Base-by-base conservation (phyloP, 2,888 invertebrate species). In the Geophilus truncorum region DNA sequence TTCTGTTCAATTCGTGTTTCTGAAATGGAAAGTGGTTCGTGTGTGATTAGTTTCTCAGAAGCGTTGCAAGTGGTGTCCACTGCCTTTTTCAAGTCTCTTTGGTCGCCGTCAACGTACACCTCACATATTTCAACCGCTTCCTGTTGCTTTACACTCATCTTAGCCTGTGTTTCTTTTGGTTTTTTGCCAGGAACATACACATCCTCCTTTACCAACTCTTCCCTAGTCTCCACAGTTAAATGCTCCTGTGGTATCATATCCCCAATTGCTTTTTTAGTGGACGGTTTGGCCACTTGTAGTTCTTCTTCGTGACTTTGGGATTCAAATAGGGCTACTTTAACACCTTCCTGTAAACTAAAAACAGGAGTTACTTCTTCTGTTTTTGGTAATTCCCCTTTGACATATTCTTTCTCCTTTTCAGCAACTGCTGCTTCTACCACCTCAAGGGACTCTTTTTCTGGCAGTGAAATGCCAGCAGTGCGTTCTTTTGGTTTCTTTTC, bases 391-490 rank as follows among this genome's bases (percentile, higher is more conserved):
- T 30, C 62, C 1, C 51, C 36, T 70, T 79, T 79, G 6, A 30
- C 18, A 21, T 36, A 80, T 25, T 76, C 80, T 6, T 10, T 76
- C 36, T 23, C 25, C 10, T 34, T 40, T 15, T 80, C 80, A 10
- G n/a, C 23, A 23, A 91, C 86, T 84, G 92, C 92, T 5, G 91
- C 90, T 28, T 90, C 88, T 78, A 89, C 90, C 77, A 92, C 90
- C 32, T 90, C 88, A 36, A 94, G 83, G 83, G 91, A 88, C 85
- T 91, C 89, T 21, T 86, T 85, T 76, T 90, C 83, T 45, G 32
- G 4, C 15, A 79, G 32, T 1, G 32, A 6, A 4, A 34, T 10
- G 10, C 28, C 12, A 0, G 57, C 79, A 28, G n/a, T 57, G 18
- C 30, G n/a, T n/a, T 32, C 28, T 23, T 45, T 36, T 4, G 78